Base-by-base conservation (phyloP, 2,888 invertebrate genomes). In the Geophilus truncorum region DNA sequence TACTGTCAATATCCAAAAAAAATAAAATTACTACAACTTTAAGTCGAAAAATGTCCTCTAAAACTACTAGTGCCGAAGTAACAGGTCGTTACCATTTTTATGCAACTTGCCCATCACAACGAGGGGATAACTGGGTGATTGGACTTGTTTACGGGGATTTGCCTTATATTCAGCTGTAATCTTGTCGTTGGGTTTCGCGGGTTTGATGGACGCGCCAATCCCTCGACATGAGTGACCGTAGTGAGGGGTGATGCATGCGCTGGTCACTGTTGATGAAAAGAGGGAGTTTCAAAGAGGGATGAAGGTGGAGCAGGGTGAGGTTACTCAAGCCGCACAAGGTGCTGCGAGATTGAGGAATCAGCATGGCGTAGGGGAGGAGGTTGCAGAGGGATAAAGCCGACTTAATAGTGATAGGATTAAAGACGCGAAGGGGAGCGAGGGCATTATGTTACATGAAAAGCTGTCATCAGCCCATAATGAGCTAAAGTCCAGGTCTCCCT, bases 361-460 rank as follows among this genome's bases (percentile, higher is more conserved):
- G 79, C 79, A 79, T 79, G 45, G 79, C 79, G 62, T 79, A 18
- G 62, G 70, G 70, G n/a, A 28, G n/a, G 25, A n/a, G 25, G 10
- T 25, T 10, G 70, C n/a, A 70, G 70, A 70, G 70, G 79, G 79
- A 79, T 79, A 79, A 79, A 62, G 40, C 79, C 79, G 70, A 57
- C 79, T 79, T 79, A 79, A 79, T 62, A 62, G 79, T 79, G 79
- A 79, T 79, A 57, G 79, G 79, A 79, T 79, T 79, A 79, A 40
- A 70, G 79, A 28, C 57, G 40, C 70, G 70, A 70, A 70, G 70
- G 79, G 79, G 79, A 40, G 36, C 79, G n/a, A 51, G 79, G 79
- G 79, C 79, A 79, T 79, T 79, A 79, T 79, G 62, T 79, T 79
- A 79, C 79, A 79, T 79, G 79, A 79, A 79, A 79, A 79, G 79